Base-by-base conservation (phyloP, 2,797 vertebrate genomes). In the Argya squamiceps region DNA sequence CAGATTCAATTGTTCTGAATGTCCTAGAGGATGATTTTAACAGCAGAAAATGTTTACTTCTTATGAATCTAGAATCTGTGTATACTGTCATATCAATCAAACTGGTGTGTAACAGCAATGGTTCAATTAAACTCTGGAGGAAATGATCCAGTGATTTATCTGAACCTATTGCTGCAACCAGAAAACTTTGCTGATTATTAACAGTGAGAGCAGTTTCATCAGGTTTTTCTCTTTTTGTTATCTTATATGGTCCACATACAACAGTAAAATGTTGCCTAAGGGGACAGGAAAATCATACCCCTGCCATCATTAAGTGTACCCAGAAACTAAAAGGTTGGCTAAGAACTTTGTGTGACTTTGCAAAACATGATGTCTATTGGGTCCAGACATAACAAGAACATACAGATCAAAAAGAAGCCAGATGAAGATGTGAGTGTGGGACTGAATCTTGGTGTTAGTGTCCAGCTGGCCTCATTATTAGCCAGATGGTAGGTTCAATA, bases 401-500 rank as follows among this genome's bases (percentile, higher is more conserved):
- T 89, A 89, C 46, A 77, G 37, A 83, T 8, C 36, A 69, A 90
- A 95, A 88, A 90, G 39, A 65, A 95, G 41, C 47, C 88, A 95
- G 70, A 90, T 73, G 88, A 96, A 91, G 95, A 88, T 76, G 59
- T 73, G 80, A 94, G 76, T 71, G 76, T 94, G 92, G 90, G 63
- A 92, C 55, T 76, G 36, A 93, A 41, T 93, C 80, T 76, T 95
- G 77, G 77, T 97, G 50, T 86, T 84, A 81, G 30, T 73, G 93
- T 97, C 94, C 95, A 97, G 85, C 93, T 96, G 95, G 94, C 85
- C 83, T 86, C 15, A 1, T 88, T 95, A 92, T 90, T 93, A 90
- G 63, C 92, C 96, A 96, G 96, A 96, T 96, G 95, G 92, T 63
- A 88, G 65, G 85, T 88, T 96, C 93, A 88, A 41, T 81, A 88